These are phyloP conservation scores for Temnothorax unifasciatus DNA, from an alignment of 2,888 invertebrate species.

Conservation along the genomic window DNA sequence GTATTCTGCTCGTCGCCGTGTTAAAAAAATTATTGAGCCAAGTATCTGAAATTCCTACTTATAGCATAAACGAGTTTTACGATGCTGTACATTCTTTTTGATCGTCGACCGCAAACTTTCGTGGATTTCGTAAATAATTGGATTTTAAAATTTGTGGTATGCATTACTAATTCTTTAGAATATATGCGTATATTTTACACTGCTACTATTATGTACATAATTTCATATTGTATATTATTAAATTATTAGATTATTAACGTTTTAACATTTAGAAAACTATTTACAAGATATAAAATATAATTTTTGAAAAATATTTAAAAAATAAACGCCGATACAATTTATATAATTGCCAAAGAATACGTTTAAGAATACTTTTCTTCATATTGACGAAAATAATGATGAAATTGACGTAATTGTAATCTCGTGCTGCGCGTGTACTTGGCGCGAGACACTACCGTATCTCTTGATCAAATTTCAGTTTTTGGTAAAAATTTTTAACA, in stretches of 20 bases:
- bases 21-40: slow-evolving; percentile 68
- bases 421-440: too few relatives aligned
- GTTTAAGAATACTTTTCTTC: not conserved
- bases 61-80: slow-evolving; percentile 60
- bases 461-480: not conserved
- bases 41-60: slow-evolving; percentile 69
- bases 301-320: not conserved
- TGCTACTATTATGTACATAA: not conserved
- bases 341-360: not conserved
- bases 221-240: not conserved
- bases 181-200: not conserved
- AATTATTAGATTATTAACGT: not conserved
- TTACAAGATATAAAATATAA: not conserved
- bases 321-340: not conserved
- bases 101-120: not conserved
- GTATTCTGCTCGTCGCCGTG: slow-evolving; percentile 60
- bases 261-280: not conserved
- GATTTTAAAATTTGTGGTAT: not conserved
- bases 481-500: not conserved
- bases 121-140: slow-evolving; percentile 4
- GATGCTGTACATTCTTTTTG: not conserved
- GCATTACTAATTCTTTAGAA: not conserved
- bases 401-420: slow-evolving; percentile 6
- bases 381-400: not conserved
- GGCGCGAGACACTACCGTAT: too few relatives aligned